Evolutionary conservation across 2,888 invertebrate genomes (phyloP), one percentile per base, ranked within the genome.

Genomic region (Syritta pipiens): DNA sequence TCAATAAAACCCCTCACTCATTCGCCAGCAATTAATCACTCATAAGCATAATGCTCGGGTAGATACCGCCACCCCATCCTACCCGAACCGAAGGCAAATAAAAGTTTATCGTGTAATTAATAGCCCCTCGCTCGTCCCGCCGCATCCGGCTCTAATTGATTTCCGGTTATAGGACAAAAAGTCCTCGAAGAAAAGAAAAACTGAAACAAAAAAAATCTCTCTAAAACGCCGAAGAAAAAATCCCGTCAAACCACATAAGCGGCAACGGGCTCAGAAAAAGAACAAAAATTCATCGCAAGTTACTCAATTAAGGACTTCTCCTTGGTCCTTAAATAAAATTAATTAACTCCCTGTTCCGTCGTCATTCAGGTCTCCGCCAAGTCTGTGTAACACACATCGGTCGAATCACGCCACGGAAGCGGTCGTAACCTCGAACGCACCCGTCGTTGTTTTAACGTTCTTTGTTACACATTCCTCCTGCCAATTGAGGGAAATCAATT

Each of bases 1-100:
- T 37, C 19, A 49, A 28, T 51, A 40, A 62, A 51, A 37, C 28
- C 49, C 4, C 40, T 40, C 40, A 14, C 17, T 62, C 48, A 62
- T 40, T 28, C 62, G 49, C 49, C 49, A 28, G 26, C 20, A 40
- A 62, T 62, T 62, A 49, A 62, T 62, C 49, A 62, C 40, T 62
- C 26, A 20, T 30, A 49, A 49, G 28, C 37, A 37, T 28, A 28
- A 40, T 26, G 49, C 28, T 17, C 3, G 12, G 24, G n/a, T n/a
- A n/a, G n/a, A n/a, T n/a, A n/a, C 28, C 20, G 28, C 19, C 46
- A 60, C 26, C 24, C 17, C 35, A 37, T 9, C 28, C 28, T 7
- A 3, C 28, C 7, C 28, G 22, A 17, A 35, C 24, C 19, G 20
- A 35, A 26, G 12, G 17, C 35, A 14, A 48, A 60, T 37, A 60